A percentile compares a stretch with the other conserved stretches of the same genome.
These are phyloP conservation scores for Cettia cetti DNA, from an alignment of 2,113 vertebrate species.

Conservation along the genomic window DNA sequence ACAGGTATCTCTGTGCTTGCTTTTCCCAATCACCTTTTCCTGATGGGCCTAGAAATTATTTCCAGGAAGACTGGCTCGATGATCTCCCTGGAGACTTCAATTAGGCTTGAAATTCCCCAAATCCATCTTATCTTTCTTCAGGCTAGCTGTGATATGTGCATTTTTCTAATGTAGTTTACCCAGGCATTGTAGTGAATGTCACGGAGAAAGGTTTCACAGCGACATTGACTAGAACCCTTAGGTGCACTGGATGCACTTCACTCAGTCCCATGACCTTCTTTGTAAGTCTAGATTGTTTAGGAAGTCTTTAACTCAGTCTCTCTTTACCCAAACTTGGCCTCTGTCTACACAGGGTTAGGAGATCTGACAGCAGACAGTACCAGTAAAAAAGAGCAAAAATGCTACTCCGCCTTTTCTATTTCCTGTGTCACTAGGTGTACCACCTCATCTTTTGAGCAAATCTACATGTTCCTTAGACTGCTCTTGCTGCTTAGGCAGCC, in stretches of 20 bases:
- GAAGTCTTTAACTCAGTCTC: neutral
- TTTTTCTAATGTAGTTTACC: neutral
- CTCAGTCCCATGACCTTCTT: neutral
- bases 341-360: neutral
- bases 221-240: neutral
- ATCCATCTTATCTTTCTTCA: neutral
- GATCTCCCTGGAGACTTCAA: neutral
- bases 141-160: neutral
- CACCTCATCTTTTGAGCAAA: neutral
- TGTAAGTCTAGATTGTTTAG: neutral
- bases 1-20: neutral
- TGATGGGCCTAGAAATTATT: neutral
- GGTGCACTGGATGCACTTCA: neutral
- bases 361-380: neutral
- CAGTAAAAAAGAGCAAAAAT: neutral
- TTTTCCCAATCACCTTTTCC: neutral
- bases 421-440: neutral
- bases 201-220: neutral
- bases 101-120: neutral
- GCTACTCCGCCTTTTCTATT: neutral
- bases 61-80: neutral
- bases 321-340: neutral
- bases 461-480: neutral
- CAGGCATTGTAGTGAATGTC: neutral
- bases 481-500: neutral